These are phyloP conservation scores for Himalopsyche anomala DNA, from an alignment of 2,888 invertebrate species.

Conservation along the genomic window DNA sequence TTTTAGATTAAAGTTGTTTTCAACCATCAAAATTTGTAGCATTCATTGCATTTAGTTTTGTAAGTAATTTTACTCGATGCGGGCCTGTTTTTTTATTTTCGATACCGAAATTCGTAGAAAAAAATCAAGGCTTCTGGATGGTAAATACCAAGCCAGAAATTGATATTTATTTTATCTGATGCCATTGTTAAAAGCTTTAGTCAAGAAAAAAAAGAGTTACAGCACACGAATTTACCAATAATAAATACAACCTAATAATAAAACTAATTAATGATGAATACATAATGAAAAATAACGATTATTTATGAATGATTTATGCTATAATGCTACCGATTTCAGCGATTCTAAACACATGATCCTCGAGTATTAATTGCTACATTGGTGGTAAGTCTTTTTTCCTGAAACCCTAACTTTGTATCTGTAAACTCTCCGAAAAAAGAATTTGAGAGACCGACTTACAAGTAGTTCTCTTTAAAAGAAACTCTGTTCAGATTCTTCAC, in stretches of 20 bases:
- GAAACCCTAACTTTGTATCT: too few species aligned
- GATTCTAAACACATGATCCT: too few species aligned
- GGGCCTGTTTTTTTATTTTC: background rate
- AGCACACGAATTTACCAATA: background rate
- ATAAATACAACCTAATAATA: background rate
- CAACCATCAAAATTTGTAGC: too few species aligned
- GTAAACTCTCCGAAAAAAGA: too few species aligned
- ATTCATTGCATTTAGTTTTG: too few species aligned
- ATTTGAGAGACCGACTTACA: too few species aligned
- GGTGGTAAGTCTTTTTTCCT: too few species aligned
- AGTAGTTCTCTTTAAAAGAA: too few species aligned
- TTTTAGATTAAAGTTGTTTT: too few species aligned
- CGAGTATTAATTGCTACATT: too few species aligned
- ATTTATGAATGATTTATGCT: background rate
- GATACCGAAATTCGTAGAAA: background rate
- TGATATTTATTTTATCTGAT: background rate
- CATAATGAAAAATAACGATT: background rate
- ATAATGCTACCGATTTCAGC: too few species aligned
- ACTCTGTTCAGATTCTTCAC: too few species aligned
- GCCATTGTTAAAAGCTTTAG: background rate
- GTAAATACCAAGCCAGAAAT: background rate
- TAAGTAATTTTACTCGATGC: background rate
- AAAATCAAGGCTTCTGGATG: conserved; percentile 18
- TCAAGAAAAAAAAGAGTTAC: background rate
- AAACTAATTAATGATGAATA: background rate